Conservation (phyloP, 2,797 vertebrate species). For the Peromyscus eremicus region DNA sequence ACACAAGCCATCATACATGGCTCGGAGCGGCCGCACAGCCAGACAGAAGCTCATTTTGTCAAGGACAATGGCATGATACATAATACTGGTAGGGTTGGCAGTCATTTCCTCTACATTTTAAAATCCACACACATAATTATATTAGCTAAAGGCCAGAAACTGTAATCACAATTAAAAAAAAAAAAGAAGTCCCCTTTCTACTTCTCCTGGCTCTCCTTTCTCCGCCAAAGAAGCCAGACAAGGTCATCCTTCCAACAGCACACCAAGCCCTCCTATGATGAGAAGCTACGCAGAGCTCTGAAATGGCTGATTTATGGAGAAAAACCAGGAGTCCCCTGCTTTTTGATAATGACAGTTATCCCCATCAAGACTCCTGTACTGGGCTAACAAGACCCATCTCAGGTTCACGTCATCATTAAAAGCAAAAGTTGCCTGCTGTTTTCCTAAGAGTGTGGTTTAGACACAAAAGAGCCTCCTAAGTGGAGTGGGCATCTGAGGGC, state of each 20-base stretch:
- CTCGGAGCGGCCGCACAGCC: not conserved
- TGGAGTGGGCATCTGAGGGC: not conserved
- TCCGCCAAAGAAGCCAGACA: not conserved
- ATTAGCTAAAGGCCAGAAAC: constrained; percentile 24
- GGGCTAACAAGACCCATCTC: constrained; percentile 56
- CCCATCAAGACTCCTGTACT: not conserved
- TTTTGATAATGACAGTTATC: constrained; percentile 5
- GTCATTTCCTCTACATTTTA: not conserved
- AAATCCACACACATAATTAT: not conserved
- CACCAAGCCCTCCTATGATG: not conserved
- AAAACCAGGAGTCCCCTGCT: not conserved
- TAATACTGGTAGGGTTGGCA: not conserved
- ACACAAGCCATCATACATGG: not conserved
- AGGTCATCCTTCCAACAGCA: not conserved
- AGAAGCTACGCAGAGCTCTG: constrained; percentile 59
- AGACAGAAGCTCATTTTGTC: not conserved
- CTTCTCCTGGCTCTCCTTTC: not conserved
- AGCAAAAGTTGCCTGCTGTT: constrained; percentile 42
- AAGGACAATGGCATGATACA: not conserved
- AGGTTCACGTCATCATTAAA: constrained; percentile 62
- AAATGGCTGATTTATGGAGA: not conserved
- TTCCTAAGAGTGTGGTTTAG: not conserved
- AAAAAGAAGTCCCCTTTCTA: not conserved
- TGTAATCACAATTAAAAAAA: not conserved
- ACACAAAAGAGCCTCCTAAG: not conserved